phyloP scores from a whole-genome alignment of 2,888 invertebrate species.

The Dynastes maya region DNA sequence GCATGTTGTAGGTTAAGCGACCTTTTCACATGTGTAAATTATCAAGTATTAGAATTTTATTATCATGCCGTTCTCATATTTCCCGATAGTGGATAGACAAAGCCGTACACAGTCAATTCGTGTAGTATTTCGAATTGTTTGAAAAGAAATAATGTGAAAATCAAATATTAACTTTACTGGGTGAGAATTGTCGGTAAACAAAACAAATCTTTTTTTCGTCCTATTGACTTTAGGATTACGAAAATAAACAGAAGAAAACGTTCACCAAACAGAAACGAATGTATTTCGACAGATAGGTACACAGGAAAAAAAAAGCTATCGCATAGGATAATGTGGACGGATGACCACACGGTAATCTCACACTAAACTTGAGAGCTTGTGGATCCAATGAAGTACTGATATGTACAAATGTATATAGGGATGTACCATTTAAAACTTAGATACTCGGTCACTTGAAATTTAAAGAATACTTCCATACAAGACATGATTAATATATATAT shows the following conservation, averaged over 20 bases:
- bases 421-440: too few relatives aligned
- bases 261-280: conserved; percentile 48
- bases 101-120: conserved; percentile 37
- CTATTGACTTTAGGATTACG: conserved; percentile 54
- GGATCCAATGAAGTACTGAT: background rate
- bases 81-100: conserved; percentile 40
- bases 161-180: conserved; percentile 55
- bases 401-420: background rate
- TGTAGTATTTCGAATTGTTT: conserved; percentile 48
- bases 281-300: conserved; percentile 46
- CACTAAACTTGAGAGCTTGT: background rate
- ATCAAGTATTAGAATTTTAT: conserved; percentile 46
- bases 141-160: conserved; percentile 53
- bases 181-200: conserved; percentile 61
- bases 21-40: conserved; percentile 47
- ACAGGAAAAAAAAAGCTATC: conserved; percentile 8
- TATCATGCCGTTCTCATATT: conserved; percentile 33
- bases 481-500: too few relatives aligned
- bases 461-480: too few relatives aligned
- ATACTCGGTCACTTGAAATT: too few relatives aligned
- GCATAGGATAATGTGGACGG: background rate
- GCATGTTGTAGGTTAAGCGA: conserved; percentile 22
- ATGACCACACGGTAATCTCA: conserved; percentile 18
- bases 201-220: conserved; percentile 53
- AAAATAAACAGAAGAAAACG: conserved; percentile 51